phyloP scores from a whole-genome alignment of 2,113 vertebrate species.

The Oryctolagus cuniculus region DNA sequence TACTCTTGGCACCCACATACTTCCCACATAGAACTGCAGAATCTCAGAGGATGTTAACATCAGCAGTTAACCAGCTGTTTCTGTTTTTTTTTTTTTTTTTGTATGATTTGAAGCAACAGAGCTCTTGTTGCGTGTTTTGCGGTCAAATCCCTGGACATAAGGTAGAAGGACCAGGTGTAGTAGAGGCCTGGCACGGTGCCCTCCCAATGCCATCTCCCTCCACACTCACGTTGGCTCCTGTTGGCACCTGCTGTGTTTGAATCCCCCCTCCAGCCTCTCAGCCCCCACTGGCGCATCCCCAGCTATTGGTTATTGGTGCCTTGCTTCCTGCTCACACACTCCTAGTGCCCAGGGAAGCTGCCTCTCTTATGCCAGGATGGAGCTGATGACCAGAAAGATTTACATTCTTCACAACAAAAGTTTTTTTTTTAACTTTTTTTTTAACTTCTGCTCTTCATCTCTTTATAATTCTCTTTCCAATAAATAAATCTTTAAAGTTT shows the following conservation, averaged over 20 bases:
- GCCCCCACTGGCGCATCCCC: background rate
- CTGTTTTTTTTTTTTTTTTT: too few species aligned
- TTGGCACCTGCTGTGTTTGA: background rate
- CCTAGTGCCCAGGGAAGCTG: background rate
- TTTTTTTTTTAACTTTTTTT: background rate
- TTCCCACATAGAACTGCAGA: background rate
- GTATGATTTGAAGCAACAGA: background rate
- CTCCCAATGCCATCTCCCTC: background rate
- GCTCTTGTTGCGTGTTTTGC: background rate
- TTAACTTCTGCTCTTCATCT: too few species aligned
- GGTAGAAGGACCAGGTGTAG: background rate
- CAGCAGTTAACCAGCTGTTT: background rate
- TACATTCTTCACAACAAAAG: background rate
- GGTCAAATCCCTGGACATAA: background rate
- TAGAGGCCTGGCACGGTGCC: background rate
- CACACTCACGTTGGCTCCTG: background rate
- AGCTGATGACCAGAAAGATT: background rate
- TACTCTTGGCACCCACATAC: background rate
- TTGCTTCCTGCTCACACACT: background rate
- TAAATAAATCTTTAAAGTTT: too few species aligned
- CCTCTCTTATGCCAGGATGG: background rate
- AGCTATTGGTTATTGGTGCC: background rate
- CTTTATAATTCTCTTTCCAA: too few species aligned
- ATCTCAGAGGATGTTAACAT: background rate
- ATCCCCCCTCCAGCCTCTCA: background rate